Evolutionary conservation across 1,140 invertebrate genomes (phyloP), one percentile per base, ranked within the genome.

Genomic region (Diprion similis): DNA sequence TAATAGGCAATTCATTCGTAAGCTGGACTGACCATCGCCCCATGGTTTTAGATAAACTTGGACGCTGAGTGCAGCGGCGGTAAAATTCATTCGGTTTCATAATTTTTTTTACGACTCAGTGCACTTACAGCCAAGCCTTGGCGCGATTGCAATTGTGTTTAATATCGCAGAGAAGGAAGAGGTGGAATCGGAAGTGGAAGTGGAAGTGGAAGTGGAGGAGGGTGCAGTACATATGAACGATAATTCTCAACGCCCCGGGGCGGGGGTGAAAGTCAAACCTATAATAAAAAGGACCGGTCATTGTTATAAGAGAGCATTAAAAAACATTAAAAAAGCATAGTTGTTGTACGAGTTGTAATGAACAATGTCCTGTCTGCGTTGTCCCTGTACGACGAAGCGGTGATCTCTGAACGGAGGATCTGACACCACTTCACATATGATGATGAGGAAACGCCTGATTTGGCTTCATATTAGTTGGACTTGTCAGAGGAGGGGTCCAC

Each of bases 391-490:
- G n/a, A 78, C 73, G 80, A 83, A 81, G 77, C 76, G 77, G 66
- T 48, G 46, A 72, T 45, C 18, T 51, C 24, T 45, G 48, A 46
- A 59, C 65, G 65, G 79, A 83, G 83, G 79, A 85, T 75, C 80
- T 82, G 82, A 83, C 84, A 83, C 81, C 80, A 78, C 79, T 82
- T 82, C 77, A 82, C 79, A 73, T 66, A 78, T 78, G 76, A 78
- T 86, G 84, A 86, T 86, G 84, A 86, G 85, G 85, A 86, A 86
- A 85, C 80, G 82, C 80, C 81, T 79, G 81, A 85, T 86, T 86
- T 59, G 51, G 24, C 51, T 59, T 59, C 51, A 59, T 59, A 59
- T 59, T 59, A 59, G 51, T 59, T 37, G 6, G 24, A 37, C n/a
- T 59, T 13, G 11, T 59, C 51, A 17, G 51, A 59, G 6, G 51